These are phyloP conservation scores for Mamestra configurata DNA, from an alignment of 1,140 invertebrate species.

Conservation along the genomic window DNA sequence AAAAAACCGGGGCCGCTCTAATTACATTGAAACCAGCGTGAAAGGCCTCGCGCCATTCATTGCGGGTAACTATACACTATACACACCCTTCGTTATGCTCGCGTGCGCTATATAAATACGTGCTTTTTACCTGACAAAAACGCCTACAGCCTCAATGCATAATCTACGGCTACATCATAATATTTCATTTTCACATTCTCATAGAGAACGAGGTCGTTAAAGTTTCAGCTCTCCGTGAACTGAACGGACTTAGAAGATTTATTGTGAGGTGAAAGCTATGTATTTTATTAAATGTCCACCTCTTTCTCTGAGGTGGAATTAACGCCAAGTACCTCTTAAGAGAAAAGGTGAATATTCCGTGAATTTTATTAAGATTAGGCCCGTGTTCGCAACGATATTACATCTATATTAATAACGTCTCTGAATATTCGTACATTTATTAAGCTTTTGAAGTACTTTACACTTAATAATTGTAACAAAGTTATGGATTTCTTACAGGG, in stretches of 20 bases:
- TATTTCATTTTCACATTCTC: slow-evolving; percentile 32
- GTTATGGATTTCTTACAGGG: neutral
- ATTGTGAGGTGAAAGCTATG: slow-evolving; percentile 33
- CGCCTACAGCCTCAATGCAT: slow-evolving; percentile 44
- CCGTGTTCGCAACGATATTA: slow-evolving; percentile 27
- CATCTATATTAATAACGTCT: slow-evolving; percentile 11
- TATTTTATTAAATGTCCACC: slow-evolving; percentile 50
- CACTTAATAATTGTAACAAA: neutral
- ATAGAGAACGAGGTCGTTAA: slow-evolving; percentile 44
- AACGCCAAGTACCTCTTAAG: slow-evolving; percentile 29
- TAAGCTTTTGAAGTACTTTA: neutral
- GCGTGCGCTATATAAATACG: slow-evolving; percentile 48
- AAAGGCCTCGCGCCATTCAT: slow-evolving; percentile 74
- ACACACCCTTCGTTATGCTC: slow-evolving; percentile 53
- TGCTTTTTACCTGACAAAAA: slow-evolving; percentile 43
- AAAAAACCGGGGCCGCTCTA: slow-evolving; percentile 75
- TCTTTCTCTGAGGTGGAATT: slow-evolving; percentile 42
- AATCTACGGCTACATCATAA: slow-evolving; percentile 34
- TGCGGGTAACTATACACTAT: slow-evolving; percentile 53
- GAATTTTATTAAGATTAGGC: slow-evolving; percentile 39
- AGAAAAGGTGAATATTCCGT: slow-evolving; percentile 39
- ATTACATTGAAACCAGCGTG: slow-evolving; percentile 79
- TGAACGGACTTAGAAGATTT: slow-evolving; percentile 46
- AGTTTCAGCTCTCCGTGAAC: slow-evolving; percentile 44
- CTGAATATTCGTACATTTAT: neutral